Evolutionary conservation across 2,888 invertebrate species (phyloP).

Genomic region (Lathronympha strigana): DNA sequence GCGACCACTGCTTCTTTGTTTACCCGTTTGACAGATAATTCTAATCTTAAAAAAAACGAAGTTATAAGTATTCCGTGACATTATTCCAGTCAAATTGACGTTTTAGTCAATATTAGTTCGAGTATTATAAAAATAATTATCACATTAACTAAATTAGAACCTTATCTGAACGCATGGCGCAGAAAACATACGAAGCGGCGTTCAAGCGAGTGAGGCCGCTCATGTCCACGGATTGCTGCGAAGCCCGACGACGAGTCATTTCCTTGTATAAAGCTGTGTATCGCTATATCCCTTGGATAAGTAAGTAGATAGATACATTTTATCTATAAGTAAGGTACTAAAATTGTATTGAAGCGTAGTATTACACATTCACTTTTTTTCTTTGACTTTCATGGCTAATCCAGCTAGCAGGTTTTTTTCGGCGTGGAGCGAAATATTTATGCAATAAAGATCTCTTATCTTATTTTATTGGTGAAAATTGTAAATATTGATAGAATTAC

Average conservation of each 20-base stretch:
- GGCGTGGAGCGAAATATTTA: too few species aligned
- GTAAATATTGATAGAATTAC: too few species aligned
- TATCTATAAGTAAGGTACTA: too few species aligned
- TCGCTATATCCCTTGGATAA: conserved; percentile 93
- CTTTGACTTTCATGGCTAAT: too few species aligned
- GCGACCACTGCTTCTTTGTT: too few species aligned
- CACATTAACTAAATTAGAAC: background rate
- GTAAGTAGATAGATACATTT: conserved; percentile 77
- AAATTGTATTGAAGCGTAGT: too few species aligned
- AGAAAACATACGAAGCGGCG: background rate
- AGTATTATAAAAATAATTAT: background rate
- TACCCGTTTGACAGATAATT: too few species aligned
- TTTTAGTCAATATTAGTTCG: background rate
- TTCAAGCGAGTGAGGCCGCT: conserved; percentile 88
- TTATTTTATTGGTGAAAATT: too few species aligned
- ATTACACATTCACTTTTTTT: too few species aligned
- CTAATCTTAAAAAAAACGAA: too few species aligned
- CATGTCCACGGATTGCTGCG: conserved; percentile 89
- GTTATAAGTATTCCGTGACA: background rate
- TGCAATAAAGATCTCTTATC: too few species aligned
- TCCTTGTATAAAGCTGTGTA: conserved; percentile 96
- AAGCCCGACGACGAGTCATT: conserved; percentile 91
- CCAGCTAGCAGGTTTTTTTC: too few species aligned
- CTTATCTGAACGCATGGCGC: conserved; percentile 40
- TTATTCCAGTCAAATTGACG: conserved; percentile 6